Conservation (phyloP, 2,797 vertebrate species). For the Anguilla obscura region DNA sequence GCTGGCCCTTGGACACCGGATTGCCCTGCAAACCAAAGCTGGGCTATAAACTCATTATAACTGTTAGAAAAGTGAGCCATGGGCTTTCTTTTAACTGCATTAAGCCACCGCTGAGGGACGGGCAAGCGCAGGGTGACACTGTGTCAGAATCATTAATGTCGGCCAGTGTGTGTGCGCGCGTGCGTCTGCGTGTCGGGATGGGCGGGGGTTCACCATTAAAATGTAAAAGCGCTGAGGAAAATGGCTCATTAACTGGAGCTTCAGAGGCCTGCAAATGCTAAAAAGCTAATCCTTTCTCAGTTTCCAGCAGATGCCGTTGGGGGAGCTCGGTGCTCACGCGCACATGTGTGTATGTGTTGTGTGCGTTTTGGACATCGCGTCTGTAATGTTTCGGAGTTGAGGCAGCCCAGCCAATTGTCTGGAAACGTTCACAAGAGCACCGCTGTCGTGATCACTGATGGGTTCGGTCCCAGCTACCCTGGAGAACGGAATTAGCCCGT, state of each 20-base stretch:
- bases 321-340: neutral
- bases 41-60: constrained; percentile 48
- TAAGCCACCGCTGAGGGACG: constrained; percentile 39
- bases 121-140: constrained; percentile 43
- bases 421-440: neutral
- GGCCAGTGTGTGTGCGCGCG: constrained; percentile 41
- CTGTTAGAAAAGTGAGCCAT: constrained; percentile 34
- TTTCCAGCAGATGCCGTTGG: neutral
- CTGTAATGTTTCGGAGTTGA: neutral
- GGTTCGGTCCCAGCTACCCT: neutral
- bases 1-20: constrained; percentile 47
- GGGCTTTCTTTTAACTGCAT: constrained; percentile 48
- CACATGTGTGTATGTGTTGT: neutral
- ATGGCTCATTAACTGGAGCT: constrained; percentile 23
- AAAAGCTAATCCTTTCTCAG: neutral
- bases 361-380: neutral
- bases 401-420: neutral
- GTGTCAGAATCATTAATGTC: constrained; percentile 26
- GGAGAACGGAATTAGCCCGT: constrained; percentile 13
- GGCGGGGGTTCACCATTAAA: constrained; percentile 48
- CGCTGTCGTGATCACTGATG: neutral
- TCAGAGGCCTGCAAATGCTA: constrained; percentile 18
- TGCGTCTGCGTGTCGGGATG: neutral
- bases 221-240: constrained; percentile 39
- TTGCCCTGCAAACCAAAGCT: constrained; percentile 37